phyloP scores from a whole-genome alignment of 2,888 invertebrate species.

The Trisateles emortualis region DNA sequence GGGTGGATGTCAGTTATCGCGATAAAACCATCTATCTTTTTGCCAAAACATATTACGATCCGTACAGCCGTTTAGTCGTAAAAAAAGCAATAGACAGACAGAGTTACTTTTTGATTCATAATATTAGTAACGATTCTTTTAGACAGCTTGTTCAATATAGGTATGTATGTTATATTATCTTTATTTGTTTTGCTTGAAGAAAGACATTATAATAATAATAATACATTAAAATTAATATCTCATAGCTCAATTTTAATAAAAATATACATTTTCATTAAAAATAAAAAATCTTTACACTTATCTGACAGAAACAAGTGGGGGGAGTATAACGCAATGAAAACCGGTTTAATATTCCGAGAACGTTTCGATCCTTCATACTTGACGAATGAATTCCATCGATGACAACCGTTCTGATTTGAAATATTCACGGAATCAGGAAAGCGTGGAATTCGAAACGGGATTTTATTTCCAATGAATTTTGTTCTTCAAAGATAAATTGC shows the following conservation, averaged over 20 bases:
- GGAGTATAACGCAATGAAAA: slow-evolving; percentile 11
- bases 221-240: not conserved
- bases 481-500: not conserved
- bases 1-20: too few species aligned
- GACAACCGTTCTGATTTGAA: slow-evolving; percentile 11
- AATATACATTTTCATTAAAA: slow-evolving; percentile 12
- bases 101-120: too few species aligned
- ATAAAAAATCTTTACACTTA: slow-evolving; percentile 44
- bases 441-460: not conserved
- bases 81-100: too few species aligned
- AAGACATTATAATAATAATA: not conserved
- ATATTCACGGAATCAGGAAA: slow-evolving; percentile 5
- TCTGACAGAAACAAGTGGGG: slow-evolving; percentile 23
- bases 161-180: too few species aligned
- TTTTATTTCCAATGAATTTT: not conserved
- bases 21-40: too few species aligned
- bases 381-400: slow-evolving; percentile 15
- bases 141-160: too few species aligned
- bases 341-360: slow-evolving; percentile 14
- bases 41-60: too few species aligned
- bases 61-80: too few species aligned
- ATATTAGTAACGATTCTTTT: too few species aligned
- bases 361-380: slow-evolving; percentile 3
- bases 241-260: not conserved
- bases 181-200: not conserved